Base-by-base conservation (phyloP, 2,888 invertebrate genomes). In the Pristionchus entomophagus region DNA sequence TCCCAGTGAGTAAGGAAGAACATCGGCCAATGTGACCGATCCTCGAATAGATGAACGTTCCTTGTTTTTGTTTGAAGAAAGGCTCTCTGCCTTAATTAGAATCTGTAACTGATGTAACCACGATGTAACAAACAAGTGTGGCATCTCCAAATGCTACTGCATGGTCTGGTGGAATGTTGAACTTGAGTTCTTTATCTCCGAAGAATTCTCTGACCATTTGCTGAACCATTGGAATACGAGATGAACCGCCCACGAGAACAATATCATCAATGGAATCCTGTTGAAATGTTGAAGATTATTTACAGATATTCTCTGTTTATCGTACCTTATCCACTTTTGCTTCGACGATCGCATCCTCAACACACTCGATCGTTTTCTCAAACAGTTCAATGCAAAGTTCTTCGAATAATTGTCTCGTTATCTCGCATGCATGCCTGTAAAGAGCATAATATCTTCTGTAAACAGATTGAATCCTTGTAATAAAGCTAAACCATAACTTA, bases 131-230 rank as follows among this genome's bases (percentile, higher is more conserved):
- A 45, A 80, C 80, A 19, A 80, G 51, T 26, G 51, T 49, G 32
- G 80, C 80, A n/a, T 49, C 80, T 51, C 80, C 80, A 14, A 8
- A 19, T 19, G 80, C 80, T 2, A 80, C 80, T 10, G 80, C 80
- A 17, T 80, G 51, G 51, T 80, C 80, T 5, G 80, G 80, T 10
- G 19, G 80, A 80, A 80, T 80, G 29, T 80, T 45, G 32, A 51
- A 53, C 5, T 32, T 22, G 29, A 80, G 80, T 10, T 38, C 6
- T 26, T 77, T 77, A 22, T 77, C 45, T 19, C 41, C 41, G 77
- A 80, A 80, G 19, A 29, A 80, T 32, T 49, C 80, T 45, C 32
- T 17, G 4, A 80, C n/a, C 29, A 80, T 49, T 32, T 49, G 10
- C 53, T 80, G 49, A 22, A 80, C 32, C 8, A 29, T 41, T 4